Evolutionary conservation across 2,113 vertebrate genomes (phyloP), one percentile per base, ranked within the genome.

Genomic region (Zonotrichia leucophrys): DNA sequence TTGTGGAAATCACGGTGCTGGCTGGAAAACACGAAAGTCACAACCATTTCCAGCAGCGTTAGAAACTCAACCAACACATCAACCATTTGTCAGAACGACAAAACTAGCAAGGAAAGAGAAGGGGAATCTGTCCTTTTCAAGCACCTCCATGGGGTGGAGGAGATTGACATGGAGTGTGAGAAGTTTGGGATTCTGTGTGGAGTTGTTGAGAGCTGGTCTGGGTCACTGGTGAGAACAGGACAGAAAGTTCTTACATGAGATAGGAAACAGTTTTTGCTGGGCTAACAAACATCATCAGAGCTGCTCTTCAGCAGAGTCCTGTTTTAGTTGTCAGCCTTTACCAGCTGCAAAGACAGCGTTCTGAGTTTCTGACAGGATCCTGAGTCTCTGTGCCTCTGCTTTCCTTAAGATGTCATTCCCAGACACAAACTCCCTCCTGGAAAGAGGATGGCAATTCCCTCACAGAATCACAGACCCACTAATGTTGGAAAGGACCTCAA

Each of bases 111-210:
- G 62, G 15, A 87, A 85, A 72, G 8, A 69, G 33, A 78, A 63
- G 19, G 50, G 63, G 67, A 82, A 81, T 44, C 20, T 1, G 37
- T 81, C 78, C 50, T 77, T 92, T 87, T 73, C 62, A 73, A 91
- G 67, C 41, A 76, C 20, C 63, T 89, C 85, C 52, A 28, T 0
- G 0, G 89, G 86, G 72, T 60, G 35, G 76, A 52, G 33, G 53
- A 62, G 62, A 6, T 15, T 2, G 23, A 64, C 30, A 4, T 7
- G 49, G 33, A 72, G 42, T 0, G 0, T 1, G 44, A 44, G 53
- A 56, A 67, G 30, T 63, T 79, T 52, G 24, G 80, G 79, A 11
- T 44, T 52, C 42, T 64, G 5, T 3, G 2, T 18, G 52, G 19
- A 46, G 33, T 3, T 72, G 39, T 33, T 75, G 82, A 92, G 28